phyloP scores from a whole-genome alignment of 1,140 invertebrate genomes.

The Philopotamus ludificatus region DNA sequence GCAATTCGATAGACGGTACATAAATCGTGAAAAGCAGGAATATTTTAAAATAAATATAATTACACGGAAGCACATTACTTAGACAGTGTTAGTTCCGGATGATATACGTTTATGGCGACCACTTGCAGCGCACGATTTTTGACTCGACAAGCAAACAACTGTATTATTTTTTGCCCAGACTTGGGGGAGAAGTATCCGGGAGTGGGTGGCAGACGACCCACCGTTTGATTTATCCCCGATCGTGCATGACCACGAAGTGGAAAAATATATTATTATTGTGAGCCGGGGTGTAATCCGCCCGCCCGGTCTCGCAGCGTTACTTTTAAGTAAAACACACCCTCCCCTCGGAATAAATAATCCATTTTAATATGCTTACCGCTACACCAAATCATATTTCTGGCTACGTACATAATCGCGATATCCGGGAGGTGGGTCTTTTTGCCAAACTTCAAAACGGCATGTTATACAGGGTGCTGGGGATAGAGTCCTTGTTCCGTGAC shows the following conservation, averaged over 20 bases:
- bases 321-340: conserved; percentile 32
- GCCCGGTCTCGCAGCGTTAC: conserved; percentile 23
- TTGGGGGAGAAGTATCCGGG: neutral
- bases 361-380: conserved; percentile 7
- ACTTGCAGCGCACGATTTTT: neutral
- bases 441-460: too few species aligned
- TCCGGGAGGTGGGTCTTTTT: too few species aligned
- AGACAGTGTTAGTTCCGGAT: too few species aligned
- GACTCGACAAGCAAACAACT: neutral
- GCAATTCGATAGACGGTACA: too few species aligned
- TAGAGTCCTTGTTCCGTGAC: too few species aligned
- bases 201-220: neutral
- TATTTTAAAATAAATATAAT: too few species aligned
- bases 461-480: too few species aligned
- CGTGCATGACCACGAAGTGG: conserved; percentile 37
- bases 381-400: neutral
- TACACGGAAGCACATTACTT: too few species aligned
- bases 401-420: neutral
- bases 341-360: conserved; percentile 35
- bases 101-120: neutral
- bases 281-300: conserved; percentile 22
- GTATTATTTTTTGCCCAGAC: neutral
- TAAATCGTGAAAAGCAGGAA: too few species aligned
- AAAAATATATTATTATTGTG: conserved; percentile 40
- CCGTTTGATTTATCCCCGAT: conserved; percentile 36